A percentile compares a stretch with the other conserved stretches of the same genome.
These are phyloP conservation scores for Xestia c-nigrum DNA, from an alignment of 2,888 invertebrate genomes.

Conservation along the genomic window DNA sequence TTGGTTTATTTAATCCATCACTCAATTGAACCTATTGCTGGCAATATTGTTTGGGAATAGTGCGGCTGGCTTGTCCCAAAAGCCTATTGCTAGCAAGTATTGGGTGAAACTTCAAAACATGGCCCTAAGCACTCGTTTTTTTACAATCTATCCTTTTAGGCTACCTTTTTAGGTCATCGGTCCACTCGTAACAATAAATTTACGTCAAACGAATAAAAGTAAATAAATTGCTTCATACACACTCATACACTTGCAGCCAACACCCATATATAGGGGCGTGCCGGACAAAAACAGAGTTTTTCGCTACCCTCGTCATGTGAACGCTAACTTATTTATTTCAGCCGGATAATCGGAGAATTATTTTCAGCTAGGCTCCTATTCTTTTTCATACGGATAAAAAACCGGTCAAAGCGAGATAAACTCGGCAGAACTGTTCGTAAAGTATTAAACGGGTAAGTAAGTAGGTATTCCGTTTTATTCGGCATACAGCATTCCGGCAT, in stretches of 20 bases:
- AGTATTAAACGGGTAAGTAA: constrained; percentile 28
- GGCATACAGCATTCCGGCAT: neutral
- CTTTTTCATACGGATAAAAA: constrained; percentile 59
- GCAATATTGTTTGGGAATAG: neutral
- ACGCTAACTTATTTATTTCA: constrained; percentile 70
- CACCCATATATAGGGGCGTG: constrained; percentile 52
- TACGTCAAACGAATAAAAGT: constrained; percentile 41
- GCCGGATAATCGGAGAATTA: constrained; percentile 69
- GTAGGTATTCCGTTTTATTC: neutral
- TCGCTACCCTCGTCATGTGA: constrained; percentile 66
- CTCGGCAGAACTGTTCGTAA: constrained; percentile 29
- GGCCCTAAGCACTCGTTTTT: neutral
- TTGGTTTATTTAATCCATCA: constrained; percentile 29
- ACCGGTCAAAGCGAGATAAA: constrained; percentile 44
- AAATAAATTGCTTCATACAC: constrained; percentile 55
- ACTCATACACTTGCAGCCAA: constrained; percentile 38
- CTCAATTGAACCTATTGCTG: neutral
- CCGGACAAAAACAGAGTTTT: constrained; percentile 63
- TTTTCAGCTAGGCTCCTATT: constrained; percentile 63
- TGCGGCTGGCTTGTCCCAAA: no score
- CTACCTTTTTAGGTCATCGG: constrained; percentile 9
- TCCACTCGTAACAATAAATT: constrained; percentile 35
- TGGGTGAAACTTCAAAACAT: constrained; percentile 13
- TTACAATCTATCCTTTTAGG: neutral
- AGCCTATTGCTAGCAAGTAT: neutral